Evolutionary conservation across 1,140 invertebrate species (phyloP).

Genomic region (Drosophila serrata): DNA sequence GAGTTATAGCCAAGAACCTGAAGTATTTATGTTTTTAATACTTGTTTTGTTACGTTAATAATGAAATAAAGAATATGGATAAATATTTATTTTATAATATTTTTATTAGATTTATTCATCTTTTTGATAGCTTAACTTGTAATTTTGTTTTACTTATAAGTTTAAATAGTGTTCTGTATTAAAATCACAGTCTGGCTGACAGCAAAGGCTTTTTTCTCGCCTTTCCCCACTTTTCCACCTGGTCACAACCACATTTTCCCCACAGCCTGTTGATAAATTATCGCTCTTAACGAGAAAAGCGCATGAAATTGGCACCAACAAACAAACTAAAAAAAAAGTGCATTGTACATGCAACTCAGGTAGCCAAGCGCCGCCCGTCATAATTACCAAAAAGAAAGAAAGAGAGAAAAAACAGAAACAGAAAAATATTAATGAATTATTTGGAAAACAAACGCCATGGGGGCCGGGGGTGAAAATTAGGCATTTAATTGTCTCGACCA

Average conservation of each 20-base stretch:
- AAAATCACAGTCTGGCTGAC: constrained; percentile 10
- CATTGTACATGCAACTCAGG: constrained; percentile 79
- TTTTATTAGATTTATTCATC: background rate
- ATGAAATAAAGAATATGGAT: too few relatives aligned
- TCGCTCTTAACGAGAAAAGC: constrained; percentile 60
- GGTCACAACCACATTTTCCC: constrained; percentile 10
- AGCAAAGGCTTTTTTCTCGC: background rate
- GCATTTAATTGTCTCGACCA: constrained; percentile 80
- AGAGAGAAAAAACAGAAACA: constrained; percentile 38
- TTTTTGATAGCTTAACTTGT: background rate
- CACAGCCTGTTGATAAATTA: constrained; percentile 49
- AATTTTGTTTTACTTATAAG: background rate
- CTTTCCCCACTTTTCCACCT: background rate
- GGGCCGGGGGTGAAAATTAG: constrained; percentile 66
- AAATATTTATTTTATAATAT: too few relatives aligned
- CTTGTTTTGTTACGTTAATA: too few relatives aligned
- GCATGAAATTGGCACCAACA: constrained; percentile 53
- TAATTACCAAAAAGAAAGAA: constrained; percentile 61
- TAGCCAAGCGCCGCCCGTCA: constrained; percentile 64
- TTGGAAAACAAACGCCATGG: constrained; percentile 81
- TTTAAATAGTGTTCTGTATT: background rate
- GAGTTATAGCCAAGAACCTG: background rate
- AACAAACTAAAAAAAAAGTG: background rate
- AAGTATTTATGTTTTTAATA: too few relatives aligned
- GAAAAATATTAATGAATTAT: constrained; percentile 85